Evolutionary conservation across 2,113 vertebrate species (phyloP), one percentile per base, ranked within the genome.

Genomic region (Callorhinus ursinus): DNA sequence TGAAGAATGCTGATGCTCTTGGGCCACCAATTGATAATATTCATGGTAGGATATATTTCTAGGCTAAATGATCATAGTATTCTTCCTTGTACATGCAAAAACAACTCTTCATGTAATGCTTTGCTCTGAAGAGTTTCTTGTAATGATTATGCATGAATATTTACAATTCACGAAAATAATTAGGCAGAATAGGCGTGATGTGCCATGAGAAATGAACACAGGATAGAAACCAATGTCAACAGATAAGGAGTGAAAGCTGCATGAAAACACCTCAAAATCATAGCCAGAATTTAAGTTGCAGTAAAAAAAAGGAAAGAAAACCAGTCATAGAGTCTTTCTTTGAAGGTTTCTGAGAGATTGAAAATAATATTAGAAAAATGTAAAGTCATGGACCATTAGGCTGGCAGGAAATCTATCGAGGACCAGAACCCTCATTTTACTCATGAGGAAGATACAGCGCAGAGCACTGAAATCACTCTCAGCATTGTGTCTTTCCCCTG

Each of bases 141-240:
- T 42, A 59, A 76, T 55, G 26, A 93, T 57, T 19, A 51, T 26
- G 19, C 19, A 15, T 2, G 10, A 80, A 36, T 84, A 93, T 80
- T 88, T 81, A 63, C 14, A 88, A 84, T 49, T 90, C 85, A 61
- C 57, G 33, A 33, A 33, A 77, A 79, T 61, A 90, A 90, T 86
- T 65, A 72, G 26, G 33, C 7, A 31, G 28, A 7, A 28, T 63
- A 31, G 67, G 69, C 72, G 24, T 14, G 4, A n/a, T 28, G 26
- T 36, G 7, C 18, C 11, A 26, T 26, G 46, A 79, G 76, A 88
- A 76, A 69, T 5, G 33, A 72, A 9, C 3, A 5, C 12, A 36
- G 49, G 19, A 39, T 22, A 72, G 53, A 91, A 53, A 80, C 6
- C 8, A 39, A 74, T 2, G 92, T 55, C 61, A n/a, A 69, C 5